Evolutionary conservation across 2,113 vertebrate genomes (phyloP).

Genomic region (Euleptes europaea): DNA sequence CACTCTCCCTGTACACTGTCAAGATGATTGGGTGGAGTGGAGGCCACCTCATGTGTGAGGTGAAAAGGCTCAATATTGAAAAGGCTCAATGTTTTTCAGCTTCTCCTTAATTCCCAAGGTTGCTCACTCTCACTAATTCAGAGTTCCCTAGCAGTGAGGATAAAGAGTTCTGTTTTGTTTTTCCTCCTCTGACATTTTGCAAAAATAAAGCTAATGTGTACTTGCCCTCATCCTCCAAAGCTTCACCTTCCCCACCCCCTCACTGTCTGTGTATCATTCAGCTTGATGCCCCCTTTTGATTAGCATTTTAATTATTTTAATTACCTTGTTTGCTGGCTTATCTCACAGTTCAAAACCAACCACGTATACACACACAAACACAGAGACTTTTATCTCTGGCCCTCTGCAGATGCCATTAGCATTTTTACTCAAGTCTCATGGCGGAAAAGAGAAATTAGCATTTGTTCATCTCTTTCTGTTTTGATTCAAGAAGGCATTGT

Average conservation of each 20-base stretch:
- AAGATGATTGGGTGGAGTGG: background rate
- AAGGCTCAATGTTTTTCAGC: background rate
- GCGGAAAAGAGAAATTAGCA: slow-evolving; percentile 66
- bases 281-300: slow-evolving; percentile 71
- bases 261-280: slow-evolving; percentile 42
- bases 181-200: slow-evolving; percentile 4
- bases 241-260: slow-evolving; percentile 56
- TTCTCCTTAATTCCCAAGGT: background rate
- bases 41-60: background rate
- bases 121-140: background rate
- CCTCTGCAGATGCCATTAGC: slow-evolving; percentile 62
- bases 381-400: slow-evolving; percentile 69
- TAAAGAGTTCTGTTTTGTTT: background rate
- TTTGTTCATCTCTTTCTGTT: slow-evolving; percentile 53
- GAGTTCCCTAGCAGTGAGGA: background rate
- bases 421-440: slow-evolving; percentile 58
- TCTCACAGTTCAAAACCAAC: slow-evolving; percentile 68
- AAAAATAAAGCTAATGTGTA: background rate
- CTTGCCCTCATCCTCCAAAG: slow-evolving; percentile 5
- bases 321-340: slow-evolving; percentile 76
- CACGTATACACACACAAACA: slow-evolving; percentile 57
- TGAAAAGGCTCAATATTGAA: too few relatives aligned
- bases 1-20: too few relatives aligned
- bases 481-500: slow-evolving; percentile 40
- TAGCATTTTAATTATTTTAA: slow-evolving; percentile 77